Evolutionary conservation across 2,888 invertebrate species (phyloP).

Genomic region (Erynnis tages): DNA sequence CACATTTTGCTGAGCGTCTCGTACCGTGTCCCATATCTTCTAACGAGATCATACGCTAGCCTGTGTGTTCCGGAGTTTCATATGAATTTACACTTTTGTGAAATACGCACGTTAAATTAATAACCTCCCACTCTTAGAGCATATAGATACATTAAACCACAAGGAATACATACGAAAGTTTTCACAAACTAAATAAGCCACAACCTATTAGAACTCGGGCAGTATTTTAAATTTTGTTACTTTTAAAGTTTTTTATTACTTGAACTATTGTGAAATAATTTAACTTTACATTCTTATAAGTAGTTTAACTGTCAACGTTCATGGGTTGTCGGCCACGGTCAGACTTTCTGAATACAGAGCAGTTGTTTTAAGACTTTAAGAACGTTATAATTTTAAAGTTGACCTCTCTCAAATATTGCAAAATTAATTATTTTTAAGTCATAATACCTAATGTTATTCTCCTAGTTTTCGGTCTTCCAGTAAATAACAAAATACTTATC

Average conservation of each 20-base stretch:
- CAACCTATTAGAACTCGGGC: not conserved
- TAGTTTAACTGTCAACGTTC: no score
- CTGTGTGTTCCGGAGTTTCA: slow-evolving; percentile 45
- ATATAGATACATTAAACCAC: not conserved
- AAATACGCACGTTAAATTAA: slow-evolving; percentile 20
- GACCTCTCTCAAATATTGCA: not conserved
- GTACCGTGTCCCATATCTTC: slow-evolving; percentile 72
- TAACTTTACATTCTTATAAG: not conserved
- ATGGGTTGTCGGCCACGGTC: no score
- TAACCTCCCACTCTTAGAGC: slow-evolving; percentile 4
- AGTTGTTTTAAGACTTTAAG: not conserved
- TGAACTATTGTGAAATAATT: not conserved
- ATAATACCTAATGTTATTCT: no score
- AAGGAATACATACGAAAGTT: not conserved
- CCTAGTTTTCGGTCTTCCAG: no score
- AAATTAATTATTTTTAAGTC: no score
- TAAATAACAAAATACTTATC: no score
- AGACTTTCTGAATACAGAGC: not conserved
- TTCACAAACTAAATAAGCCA: not conserved
- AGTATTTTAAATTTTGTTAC: no score
- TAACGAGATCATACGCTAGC: slow-evolving; percentile 73
- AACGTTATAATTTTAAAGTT: not conserved
- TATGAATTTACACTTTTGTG: slow-evolving; percentile 27
- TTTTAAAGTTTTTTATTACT: not conserved
- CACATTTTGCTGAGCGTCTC: slow-evolving; percentile 69